Base-by-base conservation (phyloP, 2,797 vertebrate species). In the Alfaro cultratus region DNA sequence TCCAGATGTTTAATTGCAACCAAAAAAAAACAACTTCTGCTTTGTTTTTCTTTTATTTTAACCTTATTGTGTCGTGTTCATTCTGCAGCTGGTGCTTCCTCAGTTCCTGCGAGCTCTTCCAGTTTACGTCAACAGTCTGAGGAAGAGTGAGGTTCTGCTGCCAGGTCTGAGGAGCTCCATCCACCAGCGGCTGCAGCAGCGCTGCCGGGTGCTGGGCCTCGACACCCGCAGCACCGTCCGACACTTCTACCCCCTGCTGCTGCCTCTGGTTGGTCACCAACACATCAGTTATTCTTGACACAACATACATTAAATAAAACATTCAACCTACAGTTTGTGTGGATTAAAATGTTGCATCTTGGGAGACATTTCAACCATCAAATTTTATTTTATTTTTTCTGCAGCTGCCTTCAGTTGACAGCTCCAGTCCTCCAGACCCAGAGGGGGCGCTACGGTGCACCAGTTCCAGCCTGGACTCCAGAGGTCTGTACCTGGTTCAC, bases 91-190 rank as follows among this genome's bases (percentile, higher is more conserved):
- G 86, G 95, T 96, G 57, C 91, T 96, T 41, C 96, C 96, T 70
- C 95, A 94, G 89, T 91, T 93, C 57, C 94, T 96, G 75, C 95
- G 96, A 83, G 91, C 92, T 0, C 90, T 96, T 43, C 96, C 96
- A 1, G 95, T 96, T 75, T 96, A 95, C 86, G 74, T 96, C 85
- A 96, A 96, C 91, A 95, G 95, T 36, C 90, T 96, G 88, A 94
- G 96, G 86, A 96, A 96, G 92, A 96, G 96, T 1, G 95, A 95
- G 74, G 96, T 96, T 68, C 89, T 96, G 77, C 93, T 96, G 84
- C 95, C 96, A 0, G 94, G 96, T 31, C 88, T 95, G 81, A 91
- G 92, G 73, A 95, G 93, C 93, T 95, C 95, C n/a, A 71, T 96
- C 60, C 94, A 95, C 86, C 93, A 95, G 80, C 92, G 96, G 23